Evolutionary conservation across 2,113 vertebrate genomes (phyloP).

Genomic region (Brachionichthys hirsutus): DNA sequence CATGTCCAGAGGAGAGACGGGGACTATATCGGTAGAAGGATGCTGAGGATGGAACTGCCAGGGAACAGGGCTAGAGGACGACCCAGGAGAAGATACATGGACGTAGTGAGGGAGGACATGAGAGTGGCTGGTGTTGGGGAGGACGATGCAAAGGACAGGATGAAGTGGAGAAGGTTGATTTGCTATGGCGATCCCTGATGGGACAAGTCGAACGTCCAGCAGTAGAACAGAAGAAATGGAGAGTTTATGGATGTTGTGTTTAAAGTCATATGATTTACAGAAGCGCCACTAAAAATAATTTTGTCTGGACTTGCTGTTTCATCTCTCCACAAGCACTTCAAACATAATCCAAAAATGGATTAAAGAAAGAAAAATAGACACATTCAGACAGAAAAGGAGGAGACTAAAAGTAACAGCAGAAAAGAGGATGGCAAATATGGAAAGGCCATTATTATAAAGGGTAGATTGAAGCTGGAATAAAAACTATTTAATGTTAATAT

Average conservation of each 20-base stretch:
- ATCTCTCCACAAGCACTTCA: conserved; percentile 15
- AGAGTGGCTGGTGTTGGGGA: too few species aligned
- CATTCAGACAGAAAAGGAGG: neutral
- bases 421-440: neutral
- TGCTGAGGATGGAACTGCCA: too few species aligned
- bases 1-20: too few species aligned
- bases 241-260: neutral
- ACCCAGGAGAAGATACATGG: too few species aligned
- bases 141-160: too few species aligned
- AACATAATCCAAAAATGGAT: neutral
- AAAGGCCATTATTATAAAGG: conserved; percentile 18
- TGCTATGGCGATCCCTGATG: too few species aligned
- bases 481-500: conserved; percentile 35
- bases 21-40: too few species aligned
- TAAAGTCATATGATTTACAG: conserved; percentile 3
- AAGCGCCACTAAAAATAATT: conserved; percentile 7
- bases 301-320: neutral
- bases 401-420: conserved; percentile 3
- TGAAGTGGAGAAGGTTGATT: too few species aligned
- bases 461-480: conserved; percentile 23
- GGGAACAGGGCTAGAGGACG: too few species aligned
- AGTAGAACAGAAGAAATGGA: too few species aligned
- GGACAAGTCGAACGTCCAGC: too few species aligned
- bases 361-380: neutral
- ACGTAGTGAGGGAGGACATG: too few species aligned